phyloP scores from a whole-genome alignment of 2,888 invertebrate genomes.

The Andrena minutula region DNA sequence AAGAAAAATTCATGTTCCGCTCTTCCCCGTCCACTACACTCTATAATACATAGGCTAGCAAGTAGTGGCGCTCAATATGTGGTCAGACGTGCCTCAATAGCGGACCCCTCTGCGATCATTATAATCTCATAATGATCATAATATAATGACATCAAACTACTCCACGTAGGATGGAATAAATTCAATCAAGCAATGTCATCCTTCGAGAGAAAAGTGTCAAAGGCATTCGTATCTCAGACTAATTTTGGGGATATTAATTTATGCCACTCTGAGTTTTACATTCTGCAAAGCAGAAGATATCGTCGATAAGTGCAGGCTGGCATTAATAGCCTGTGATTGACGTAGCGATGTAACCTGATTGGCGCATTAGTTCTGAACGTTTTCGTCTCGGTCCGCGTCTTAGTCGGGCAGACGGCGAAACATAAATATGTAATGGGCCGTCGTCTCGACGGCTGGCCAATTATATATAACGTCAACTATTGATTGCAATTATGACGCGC shows the following conservation, averaged over 20 bases:
- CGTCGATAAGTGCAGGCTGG: not conserved
- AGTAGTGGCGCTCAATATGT: not conserved
- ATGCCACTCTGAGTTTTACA: not conserved
- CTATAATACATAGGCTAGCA: no score
- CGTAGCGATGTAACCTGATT: not conserved
- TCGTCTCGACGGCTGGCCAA: conserved; percentile 64
- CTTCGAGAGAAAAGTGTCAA: not conserved
- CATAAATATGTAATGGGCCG: conserved; percentile 65
- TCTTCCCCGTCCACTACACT: not conserved
- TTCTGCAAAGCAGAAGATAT: not conserved
- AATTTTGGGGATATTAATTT: not conserved
- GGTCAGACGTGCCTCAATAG: not conserved
- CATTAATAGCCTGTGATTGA: conserved; percentile 6
- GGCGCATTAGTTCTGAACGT: not conserved
- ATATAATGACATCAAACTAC: no score
- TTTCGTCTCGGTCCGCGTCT: conserved; percentile 9
- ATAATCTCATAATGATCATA: no score
- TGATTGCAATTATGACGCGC: conserved; percentile 67
- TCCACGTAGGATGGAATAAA: no score
- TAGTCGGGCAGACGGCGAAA: conserved; percentile 38
- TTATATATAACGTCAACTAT: conserved; percentile 66
- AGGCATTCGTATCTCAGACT: not conserved
- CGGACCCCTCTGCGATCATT: no score
- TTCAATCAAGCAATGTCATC: no score
- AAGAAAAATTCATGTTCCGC: no score